Percentiles rank a stretch among this genome's conserved stretches.
Conservation (phyloP, 2,113 vertebrate genomes). For the Oenanthe melanoleuca region DNA sequence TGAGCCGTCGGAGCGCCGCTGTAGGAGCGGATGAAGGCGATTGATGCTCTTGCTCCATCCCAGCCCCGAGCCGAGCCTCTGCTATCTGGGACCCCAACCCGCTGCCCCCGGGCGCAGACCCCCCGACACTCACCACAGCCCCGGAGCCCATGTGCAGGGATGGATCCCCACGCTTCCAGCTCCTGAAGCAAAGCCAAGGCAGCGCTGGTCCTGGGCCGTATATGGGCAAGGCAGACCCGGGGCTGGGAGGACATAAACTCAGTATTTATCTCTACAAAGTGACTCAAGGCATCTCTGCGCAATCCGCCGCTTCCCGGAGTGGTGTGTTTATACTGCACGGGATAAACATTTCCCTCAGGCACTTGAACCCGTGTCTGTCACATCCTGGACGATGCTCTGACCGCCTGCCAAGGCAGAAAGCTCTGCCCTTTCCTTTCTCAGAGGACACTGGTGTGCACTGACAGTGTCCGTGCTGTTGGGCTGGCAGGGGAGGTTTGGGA, state of each 20-base stretch:
- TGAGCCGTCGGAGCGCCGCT: background rate
- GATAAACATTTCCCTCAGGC: background rate
- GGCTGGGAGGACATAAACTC: background rate
- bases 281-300: background rate
- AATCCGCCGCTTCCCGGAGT: background rate
- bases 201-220: background rate
- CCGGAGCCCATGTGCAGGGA: fast-evolving
- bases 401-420: background rate
- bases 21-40: background rate
- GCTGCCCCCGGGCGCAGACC: fast-evolving
- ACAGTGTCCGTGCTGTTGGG: fast-evolving
- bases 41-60: background rate
- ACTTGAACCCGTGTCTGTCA: fast-evolving
- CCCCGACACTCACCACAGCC: background rate
- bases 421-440: background rate
- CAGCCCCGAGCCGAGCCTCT: fast-evolving
- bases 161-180: background rate
- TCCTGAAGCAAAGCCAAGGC: background rate
- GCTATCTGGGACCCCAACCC: fast-evolving
- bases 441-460: fast-evolving
- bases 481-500: background rate
- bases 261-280: background rate
- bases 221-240: background rate
- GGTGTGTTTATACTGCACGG: background rate
- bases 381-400: background rate